Percentiles rank a stretch among this genome's conserved stretches.
Evolutionary conservation across 2,888 invertebrate genomes (phyloP).

Genomic region (Allacma fusca): DNA sequence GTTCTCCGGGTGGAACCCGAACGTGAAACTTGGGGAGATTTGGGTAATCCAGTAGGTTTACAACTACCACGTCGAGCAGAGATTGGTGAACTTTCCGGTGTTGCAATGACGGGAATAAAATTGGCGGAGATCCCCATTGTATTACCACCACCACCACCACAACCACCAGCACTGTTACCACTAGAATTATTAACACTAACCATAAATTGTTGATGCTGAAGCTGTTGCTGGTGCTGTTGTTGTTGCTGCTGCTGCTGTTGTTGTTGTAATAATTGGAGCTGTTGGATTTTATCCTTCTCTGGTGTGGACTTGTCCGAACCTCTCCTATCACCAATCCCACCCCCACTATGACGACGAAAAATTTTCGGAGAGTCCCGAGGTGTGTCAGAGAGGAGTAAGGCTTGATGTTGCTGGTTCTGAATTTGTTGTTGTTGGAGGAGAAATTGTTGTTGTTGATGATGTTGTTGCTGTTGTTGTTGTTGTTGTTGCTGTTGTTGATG

Average conservation of each 20-base stretch:
- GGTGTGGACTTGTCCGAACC: slow-evolving; percentile 58
- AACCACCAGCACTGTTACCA: background rate
- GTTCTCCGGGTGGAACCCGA: slow-evolving; percentile 59
- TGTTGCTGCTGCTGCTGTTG: slow-evolving; percentile 1
- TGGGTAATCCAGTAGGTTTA: slow-evolving; percentile 60
- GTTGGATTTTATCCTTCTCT: slow-evolving; percentile 50
- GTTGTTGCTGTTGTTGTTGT: background rate
- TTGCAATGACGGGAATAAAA: slow-evolving; percentile 70
- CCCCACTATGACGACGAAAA: slow-evolving; percentile 58
- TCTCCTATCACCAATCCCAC: slow-evolving; percentile 52
- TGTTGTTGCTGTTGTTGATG: slow-evolving; percentile 36
- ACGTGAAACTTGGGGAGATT: slow-evolving; percentile 59
- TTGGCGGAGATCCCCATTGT: slow-evolving; percentile 56
- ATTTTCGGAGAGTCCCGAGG: slow-evolving; percentile 58
- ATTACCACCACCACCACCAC: background rate
- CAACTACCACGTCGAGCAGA: slow-evolving; percentile 47
- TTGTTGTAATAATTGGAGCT: background rate
- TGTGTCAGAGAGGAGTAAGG: slow-evolving; percentile 37
- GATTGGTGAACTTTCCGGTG: slow-evolving; percentile 68
- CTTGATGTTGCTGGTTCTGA: background rate
- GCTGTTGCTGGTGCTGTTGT: background rate
- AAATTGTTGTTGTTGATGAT: slow-evolving; percentile 14
- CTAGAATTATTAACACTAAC: background rate
- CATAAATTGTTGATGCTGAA: slow-evolving; percentile 1
- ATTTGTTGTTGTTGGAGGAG: slow-evolving; percentile 35